phyloP scores from a whole-genome alignment of 2,113 vertebrate genomes.

The Salvator merianae region DNA sequence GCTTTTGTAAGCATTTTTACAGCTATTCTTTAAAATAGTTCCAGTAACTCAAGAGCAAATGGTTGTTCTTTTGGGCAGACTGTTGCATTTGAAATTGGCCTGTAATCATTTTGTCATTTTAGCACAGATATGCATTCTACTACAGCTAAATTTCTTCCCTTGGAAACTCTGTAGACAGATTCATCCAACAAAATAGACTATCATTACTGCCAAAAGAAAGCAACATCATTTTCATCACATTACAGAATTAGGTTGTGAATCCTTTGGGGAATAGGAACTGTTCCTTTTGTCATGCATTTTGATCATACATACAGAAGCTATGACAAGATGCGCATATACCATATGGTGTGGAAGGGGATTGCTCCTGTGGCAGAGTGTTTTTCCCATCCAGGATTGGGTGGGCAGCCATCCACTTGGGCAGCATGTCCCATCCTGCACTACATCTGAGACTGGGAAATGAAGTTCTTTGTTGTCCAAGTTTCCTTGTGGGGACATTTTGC shows the following conservation, averaged over 20 bases:
- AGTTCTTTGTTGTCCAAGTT: no score
- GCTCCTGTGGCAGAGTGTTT: no score
- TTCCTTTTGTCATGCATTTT: no score
- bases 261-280: neutral
- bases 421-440: no score
- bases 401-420: no score
- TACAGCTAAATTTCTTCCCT: neutral
- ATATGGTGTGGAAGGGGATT: no score
- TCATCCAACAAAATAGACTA: neutral
- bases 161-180: neutral
- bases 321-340: no score
- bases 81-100: slow-evolving; percentile 1
- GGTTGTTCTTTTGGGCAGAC: neutral
- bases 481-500: no score
- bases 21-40: slow-evolving; percentile 10
- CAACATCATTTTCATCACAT: neutral
- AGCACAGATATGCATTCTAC: neutral
- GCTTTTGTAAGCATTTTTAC: neutral
- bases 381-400: no score
- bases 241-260: neutral
- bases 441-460: no score
- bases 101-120: neutral
- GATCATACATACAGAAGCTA: no score
- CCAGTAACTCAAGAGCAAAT: neutral
- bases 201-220: slow-evolving; percentile 1